Base-by-base conservation (phyloP, 23 tunicate species). In the Botrylloides violaceus region DNA sequence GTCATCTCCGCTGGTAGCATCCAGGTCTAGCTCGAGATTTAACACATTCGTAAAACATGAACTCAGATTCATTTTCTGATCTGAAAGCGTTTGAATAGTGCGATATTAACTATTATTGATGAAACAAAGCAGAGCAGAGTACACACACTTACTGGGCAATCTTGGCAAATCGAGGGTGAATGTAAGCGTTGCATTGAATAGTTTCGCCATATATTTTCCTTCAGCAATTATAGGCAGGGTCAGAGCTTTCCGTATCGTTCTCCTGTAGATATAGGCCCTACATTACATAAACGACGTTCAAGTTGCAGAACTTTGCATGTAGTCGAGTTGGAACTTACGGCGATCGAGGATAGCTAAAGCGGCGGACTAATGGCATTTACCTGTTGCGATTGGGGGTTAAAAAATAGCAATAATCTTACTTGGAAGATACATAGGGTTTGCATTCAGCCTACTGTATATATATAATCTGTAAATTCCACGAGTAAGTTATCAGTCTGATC, bases 151-250 rank as follows among this genome's bases (percentile, higher is more conserved):
- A 68, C 74, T 24, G 36, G 1, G 36, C 18, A 0, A 19, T 32
- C 9, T 68, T 9, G 74, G 74, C 23, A 68, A 36, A 19, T 37
- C 12, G 9, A 68, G 36, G 23, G 26, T 28, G 25, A 68, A 32
- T 24, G 43, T 20, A 55, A 68, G 37, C 24, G 24, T 43, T 21
- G 37, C 74, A 43, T 68, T 43, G 23, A 19, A 26, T 15, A 68
- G 24, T 37, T 37, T 37, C 37, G 74, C 74, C 9, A 23, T 4
- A 26, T 68, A 68, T 37, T 38, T 24, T 9, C 74, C 74, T 19
- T 43, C 74, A 39, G 58, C 58, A 4, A 9, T 4, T 12, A 68
- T 19, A 23, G 36, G 27, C 58, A 68, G 49, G 18, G 53, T 43
- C 53, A 43, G 15, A 9, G 53, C 9, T 43, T 43, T 43, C 15